These are phyloP conservation scores for Drosophila ercepeae DNA, from an alignment of 1,140 invertebrate genomes.

Conservation along the genomic window DNA sequence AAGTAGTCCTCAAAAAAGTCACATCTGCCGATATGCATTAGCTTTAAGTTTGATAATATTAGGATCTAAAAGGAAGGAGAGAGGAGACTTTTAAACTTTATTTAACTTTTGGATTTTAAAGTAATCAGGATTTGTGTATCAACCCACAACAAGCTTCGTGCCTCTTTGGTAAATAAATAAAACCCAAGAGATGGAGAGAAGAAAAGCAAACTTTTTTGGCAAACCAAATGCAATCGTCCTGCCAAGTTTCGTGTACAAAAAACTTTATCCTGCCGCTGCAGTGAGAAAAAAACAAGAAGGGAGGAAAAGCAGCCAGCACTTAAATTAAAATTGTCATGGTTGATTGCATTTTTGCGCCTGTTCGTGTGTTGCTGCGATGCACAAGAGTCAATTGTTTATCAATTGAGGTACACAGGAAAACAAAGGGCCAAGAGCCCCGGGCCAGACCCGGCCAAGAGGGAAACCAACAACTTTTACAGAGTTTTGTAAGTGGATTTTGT, in stretches of 20 bases:
- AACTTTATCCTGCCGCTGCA: slow-evolving; percentile 31
- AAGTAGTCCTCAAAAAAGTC: slow-evolving; percentile 22
- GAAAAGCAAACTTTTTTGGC: slow-evolving; percentile 32
- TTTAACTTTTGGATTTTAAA: not conserved
- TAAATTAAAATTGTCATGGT: slow-evolving; percentile 61
- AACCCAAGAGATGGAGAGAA: not conserved
- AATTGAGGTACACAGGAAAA: slow-evolving; percentile 50
- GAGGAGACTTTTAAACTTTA: not conserved
- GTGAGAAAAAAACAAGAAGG: not conserved
- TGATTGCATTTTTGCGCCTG: slow-evolving; percentile 64
- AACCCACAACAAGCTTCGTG: slow-evolving; percentile 47
- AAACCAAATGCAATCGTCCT: slow-evolving; percentile 26
- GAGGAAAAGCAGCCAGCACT: slow-evolving; percentile 21
- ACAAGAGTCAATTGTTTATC: slow-evolving; percentile 77
- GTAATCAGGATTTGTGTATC: slow-evolving; percentile 10
- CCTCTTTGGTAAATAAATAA: slow-evolving; percentile 32
- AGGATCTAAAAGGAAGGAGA: slow-evolving; percentile 4
- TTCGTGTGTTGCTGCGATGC: slow-evolving; percentile 11
- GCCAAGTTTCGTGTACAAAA: slow-evolving; percentile 48
- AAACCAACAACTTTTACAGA: slow-evolving; percentile 28
- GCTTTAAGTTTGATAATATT: slow-evolving; percentile 19
- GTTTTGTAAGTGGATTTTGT: slow-evolving; percentile 51
- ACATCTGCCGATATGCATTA: slow-evolving; percentile 24
- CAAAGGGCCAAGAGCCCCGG: slow-evolving; percentile 9
- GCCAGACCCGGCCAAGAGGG: slow-evolving; percentile 3